phyloP scores from a whole-genome alignment of 2,797 vertebrate species.

The Phataginus tricuspis region DNA sequence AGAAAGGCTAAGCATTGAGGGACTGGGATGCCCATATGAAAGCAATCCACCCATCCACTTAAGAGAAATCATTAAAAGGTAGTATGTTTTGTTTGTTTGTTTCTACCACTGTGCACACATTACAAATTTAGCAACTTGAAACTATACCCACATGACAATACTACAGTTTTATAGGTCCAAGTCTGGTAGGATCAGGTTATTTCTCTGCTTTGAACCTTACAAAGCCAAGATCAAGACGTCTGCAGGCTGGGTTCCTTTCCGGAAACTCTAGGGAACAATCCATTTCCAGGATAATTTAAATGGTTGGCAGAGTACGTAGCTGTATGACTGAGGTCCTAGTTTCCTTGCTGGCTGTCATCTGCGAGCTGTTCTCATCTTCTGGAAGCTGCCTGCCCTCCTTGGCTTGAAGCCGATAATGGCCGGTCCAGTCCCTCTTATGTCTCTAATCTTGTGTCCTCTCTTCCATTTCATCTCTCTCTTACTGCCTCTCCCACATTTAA shows the following conservation, averaged over 20 bases:
- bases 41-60: neutral
- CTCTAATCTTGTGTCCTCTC: neutral
- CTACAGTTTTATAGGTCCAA: neutral
- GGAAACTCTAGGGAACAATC: neutral
- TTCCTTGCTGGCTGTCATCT: neutral
- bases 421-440: neutral
- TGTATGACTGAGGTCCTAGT: fast-evolving
- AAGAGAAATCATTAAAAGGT: neutral
- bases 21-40: neutral
- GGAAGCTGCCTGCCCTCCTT: neutral
- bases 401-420: neutral
- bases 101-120: neutral
- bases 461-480: neutral
- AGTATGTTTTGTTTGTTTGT: neutral
- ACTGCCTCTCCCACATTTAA: neutral
- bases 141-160: neutral
- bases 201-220: neutral
- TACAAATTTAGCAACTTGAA: neutral
- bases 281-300: neutral
- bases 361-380: neutral
- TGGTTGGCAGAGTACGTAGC: neutral
- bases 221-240: neutral
- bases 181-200: neutral
- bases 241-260: neutral
- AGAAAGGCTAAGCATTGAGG: neutral